A percentile compares a stretch with the other conserved stretches of the same genome.
Conservation (phyloP, 2,888 invertebrate genomes). For the Sturmia bella region DNA sequence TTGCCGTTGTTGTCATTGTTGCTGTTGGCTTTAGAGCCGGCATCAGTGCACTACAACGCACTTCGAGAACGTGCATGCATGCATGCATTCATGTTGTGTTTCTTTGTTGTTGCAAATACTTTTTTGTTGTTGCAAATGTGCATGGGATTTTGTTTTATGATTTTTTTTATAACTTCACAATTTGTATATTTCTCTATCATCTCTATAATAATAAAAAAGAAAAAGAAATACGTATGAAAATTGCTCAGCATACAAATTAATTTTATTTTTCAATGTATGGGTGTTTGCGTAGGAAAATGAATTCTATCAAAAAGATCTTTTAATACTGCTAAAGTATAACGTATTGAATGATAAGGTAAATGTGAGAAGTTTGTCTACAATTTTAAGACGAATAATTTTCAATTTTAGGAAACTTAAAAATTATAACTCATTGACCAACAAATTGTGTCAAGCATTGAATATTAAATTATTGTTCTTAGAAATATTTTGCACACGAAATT, state of each 20-base stretch:
- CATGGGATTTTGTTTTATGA: constrained; percentile 9
- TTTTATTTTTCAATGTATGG: constrained; percentile 7
- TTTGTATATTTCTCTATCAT: constrained; percentile 1
- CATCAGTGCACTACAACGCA: constrained; percentile 49
- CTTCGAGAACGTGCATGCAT: constrained; percentile 47
- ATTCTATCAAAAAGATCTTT: neutral
- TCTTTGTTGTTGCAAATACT: constrained; percentile 8
- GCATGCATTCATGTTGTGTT: constrained; percentile 14
- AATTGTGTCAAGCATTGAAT: too few relatives aligned
- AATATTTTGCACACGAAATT: too few relatives aligned
- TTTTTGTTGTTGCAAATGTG: constrained; percentile 6
- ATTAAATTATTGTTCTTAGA: too few relatives aligned
- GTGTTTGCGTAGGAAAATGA: constrained; percentile 19
- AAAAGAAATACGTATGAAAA: neutral
- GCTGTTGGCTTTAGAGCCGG: constrained; percentile 42
- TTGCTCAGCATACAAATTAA: neutral
- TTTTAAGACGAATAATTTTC: too few relatives aligned
- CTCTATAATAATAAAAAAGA: neutral
- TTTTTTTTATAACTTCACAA: constrained; percentile 19
- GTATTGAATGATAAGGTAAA: too few relatives aligned
- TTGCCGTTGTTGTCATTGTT: constrained; percentile 5
- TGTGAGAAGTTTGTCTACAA: too few relatives aligned
- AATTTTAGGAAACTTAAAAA: too few relatives aligned
- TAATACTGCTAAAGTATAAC: too few relatives aligned
- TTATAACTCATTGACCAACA: too few relatives aligned